Conservation (phyloP, 2,113 vertebrate genomes). For the Tragelaphus scriptus region DNA sequence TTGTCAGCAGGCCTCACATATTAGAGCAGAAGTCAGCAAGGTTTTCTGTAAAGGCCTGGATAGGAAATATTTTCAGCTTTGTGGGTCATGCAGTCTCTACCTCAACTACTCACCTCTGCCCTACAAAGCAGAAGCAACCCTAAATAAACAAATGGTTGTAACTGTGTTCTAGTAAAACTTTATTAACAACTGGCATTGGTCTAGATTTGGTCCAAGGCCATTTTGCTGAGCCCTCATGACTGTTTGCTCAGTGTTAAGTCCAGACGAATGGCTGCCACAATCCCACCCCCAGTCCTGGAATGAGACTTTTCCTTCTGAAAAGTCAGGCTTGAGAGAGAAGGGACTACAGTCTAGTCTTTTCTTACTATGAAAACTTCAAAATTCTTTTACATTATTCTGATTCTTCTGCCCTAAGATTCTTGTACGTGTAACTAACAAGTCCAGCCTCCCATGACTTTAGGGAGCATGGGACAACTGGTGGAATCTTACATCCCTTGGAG, state of each 20-base stretch:
- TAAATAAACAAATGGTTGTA: background rate
- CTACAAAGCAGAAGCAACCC: background rate
- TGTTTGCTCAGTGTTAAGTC: background rate
- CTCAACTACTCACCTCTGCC: background rate
- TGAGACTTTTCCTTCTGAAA: background rate
- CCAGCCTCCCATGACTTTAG: background rate
- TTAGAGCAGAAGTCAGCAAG: background rate
- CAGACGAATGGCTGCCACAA: background rate
- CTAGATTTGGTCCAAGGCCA: background rate
- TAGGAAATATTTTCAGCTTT: background rate
- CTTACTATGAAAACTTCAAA: background rate
- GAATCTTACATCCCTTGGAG: background rate
- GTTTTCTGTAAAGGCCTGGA: background rate
- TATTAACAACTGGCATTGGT: background rate
- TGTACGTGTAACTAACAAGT: background rate
- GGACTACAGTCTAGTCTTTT: background rate
- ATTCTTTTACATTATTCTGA: background rate
- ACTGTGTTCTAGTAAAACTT: background rate
- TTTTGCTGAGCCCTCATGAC: background rate
- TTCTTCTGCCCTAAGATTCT: background rate
- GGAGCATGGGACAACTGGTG: background rate
- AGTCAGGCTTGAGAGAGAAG: background rate
- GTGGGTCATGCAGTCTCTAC: background rate
- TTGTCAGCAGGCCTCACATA: background rate
- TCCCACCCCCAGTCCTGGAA: background rate